Base-by-base conservation (phyloP, 2,113 vertebrate genomes). In the Grammomys dolichurus region DNA sequence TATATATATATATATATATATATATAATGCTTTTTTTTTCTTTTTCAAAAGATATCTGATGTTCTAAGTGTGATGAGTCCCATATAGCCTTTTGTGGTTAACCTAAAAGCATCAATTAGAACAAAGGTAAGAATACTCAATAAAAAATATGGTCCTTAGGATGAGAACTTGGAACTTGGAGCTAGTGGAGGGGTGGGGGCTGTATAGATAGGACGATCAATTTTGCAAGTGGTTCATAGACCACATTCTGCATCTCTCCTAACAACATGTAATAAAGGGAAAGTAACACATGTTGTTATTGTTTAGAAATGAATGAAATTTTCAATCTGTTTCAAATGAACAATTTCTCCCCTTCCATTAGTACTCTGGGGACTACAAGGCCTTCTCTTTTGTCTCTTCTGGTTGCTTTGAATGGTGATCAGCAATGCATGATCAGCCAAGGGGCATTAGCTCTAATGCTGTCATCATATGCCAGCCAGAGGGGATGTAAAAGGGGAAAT, bases 351-450 rank as follows among this genome's bases (percentile, higher is more conserved):
- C 95, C 65, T 98, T 96, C 89, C 95, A 93, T 98, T 96, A 97
- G 91, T 75, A 94, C 96, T 96, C 97, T 95, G 89, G 96, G 92
- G 88, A 97, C 94, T 89, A 72, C 75, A 96, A 96, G 91, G 60
- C 95, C 96, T 95, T 85, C 69, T 96, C 97, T 97, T 98, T 98
- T 98, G 98, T 98, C 97, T 98, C 92, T 97, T 96, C 73, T 24
- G 65, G 82, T 94, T 97, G 97, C 97, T 97, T 95, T 95, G 96
- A 98, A 98, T 96, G 95, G 93, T 95, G 97, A 98, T 98, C 97
- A 94, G 97, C 94, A 98, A 97, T 98, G 97, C 96, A 95, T 97
- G 97, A 93, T 20, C 92, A 93, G 95, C 95, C 98, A 97, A 97
- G 96, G 96, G 96, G 90, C 93, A 97, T 95, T 95, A 92, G 97